phyloP scores from a whole-genome alignment of 2,888 invertebrate species.

The Stenolophus ochropezus region DNA sequence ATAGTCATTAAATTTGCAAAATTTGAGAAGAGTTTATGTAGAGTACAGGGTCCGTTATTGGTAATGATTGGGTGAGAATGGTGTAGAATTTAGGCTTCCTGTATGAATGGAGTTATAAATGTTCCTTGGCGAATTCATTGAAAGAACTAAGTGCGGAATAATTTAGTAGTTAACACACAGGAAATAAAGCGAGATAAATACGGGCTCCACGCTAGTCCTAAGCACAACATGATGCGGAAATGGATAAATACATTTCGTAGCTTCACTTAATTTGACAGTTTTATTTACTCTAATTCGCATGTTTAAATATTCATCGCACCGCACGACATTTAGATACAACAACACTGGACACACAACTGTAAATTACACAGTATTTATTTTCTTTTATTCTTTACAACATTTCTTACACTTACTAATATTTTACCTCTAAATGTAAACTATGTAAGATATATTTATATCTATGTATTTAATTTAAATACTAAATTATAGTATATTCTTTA shows the following conservation, averaged over 20 bases:
- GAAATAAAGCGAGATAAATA: slow-evolving; percentile 45
- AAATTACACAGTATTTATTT: too few relatives aligned
- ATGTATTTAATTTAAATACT: too few relatives aligned
- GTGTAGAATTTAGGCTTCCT: neutral
- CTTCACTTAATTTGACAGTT: slow-evolving; percentile 5
- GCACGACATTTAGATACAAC: neutral
- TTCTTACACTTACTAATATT: too few relatives aligned
- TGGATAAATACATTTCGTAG: slow-evolving; percentile 15
- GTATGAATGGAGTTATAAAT: slow-evolving; percentile 1
- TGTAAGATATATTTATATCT: too few relatives aligned
- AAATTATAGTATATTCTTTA: too few relatives aligned
- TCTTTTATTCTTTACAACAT: too few relatives aligned
- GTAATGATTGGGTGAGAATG: neutral
- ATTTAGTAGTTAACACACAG: slow-evolving; percentile 46
- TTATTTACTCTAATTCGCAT: slow-evolving; percentile 11
- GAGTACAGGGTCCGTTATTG: too few relatives aligned
- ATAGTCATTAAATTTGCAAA: too few relatives aligned
- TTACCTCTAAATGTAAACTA: too few relatives aligned
- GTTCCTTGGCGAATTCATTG: slow-evolving; percentile 34
- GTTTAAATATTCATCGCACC: neutral
- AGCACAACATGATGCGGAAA: slow-evolving; percentile 23
- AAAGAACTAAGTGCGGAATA: slow-evolving; percentile 42
- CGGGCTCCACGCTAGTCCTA: neutral
- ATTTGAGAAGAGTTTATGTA: too few relatives aligned
- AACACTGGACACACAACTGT: too few relatives aligned